Evolutionary conservation across 1,140 invertebrate species (phyloP).

Genomic region (Diprion similis): DNA sequence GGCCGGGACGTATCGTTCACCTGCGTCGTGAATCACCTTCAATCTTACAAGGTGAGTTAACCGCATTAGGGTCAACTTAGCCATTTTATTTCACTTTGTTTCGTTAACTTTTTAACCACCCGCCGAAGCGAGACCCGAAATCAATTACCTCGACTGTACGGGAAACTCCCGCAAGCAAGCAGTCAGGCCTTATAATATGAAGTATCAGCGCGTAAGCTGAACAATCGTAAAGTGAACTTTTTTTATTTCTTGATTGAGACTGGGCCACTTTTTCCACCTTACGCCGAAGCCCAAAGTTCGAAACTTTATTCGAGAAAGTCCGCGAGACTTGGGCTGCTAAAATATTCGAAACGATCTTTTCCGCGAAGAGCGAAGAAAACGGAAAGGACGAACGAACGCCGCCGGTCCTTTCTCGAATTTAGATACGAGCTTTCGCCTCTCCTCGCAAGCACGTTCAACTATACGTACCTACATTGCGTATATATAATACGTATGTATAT

Average conservation of each 20-base stretch:
- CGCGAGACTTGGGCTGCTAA: neutral
- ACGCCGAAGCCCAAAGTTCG: neutral
- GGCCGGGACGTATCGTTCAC: slow-evolving; percentile 87
- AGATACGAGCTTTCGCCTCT: neutral
- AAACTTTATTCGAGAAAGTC: neutral
- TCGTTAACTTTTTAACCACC: neutral
- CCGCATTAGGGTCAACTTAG: too few species aligned
- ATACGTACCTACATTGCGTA: too few species aligned
- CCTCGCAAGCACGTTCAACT: neutral
- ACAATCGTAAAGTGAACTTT: slow-evolving; percentile 3
- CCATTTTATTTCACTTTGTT: too few species aligned
- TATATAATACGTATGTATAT: too few species aligned
- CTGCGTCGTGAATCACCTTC: slow-evolving; percentile 87
- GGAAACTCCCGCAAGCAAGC: neutral
- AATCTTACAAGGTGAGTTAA: slow-evolving; percentile 77
- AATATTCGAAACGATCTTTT: neutral
- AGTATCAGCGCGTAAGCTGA: neutral
- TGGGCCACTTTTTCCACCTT: neutral
- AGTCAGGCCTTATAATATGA: neutral
- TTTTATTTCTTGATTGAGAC: neutral
- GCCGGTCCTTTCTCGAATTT: neutral
- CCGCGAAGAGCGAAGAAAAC: neutral
- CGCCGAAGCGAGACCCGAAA: slow-evolving; percentile 6
- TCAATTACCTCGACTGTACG: slow-evolving; percentile 11
- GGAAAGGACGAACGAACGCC: neutral